Conservation (phyloP, 2,113 vertebrate species). For the Riparia riparia region DNA sequence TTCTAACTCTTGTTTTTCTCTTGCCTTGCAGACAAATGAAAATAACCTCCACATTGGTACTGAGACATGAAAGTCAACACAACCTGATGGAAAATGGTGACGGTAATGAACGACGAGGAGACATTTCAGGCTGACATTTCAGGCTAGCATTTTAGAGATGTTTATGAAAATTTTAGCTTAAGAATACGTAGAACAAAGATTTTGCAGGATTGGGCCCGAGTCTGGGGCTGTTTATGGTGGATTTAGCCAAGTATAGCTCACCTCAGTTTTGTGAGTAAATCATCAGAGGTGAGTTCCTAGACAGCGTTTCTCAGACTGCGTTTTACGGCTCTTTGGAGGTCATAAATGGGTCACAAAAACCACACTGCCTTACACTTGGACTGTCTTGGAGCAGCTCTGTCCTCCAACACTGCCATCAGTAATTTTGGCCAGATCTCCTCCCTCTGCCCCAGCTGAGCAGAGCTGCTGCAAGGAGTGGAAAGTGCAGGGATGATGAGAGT, state of each 20-base stretch:
- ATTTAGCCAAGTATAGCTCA: neutral
- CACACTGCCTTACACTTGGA: neutral
- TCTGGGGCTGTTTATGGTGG: neutral
- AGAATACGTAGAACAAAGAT: neutral
- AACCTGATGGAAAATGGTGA: neutral
- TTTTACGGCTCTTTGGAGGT: neutral
- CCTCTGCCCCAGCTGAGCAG: neutral
- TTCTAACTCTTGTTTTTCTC: neutral
- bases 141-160: neutral
- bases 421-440: neutral
- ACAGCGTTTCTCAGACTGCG: neutral
- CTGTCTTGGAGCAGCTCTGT: neutral
- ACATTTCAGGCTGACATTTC: constrained; percentile 43
- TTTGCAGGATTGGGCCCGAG: neutral
- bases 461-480: neutral
- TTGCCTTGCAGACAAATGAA: neutral
- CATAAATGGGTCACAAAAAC: neutral
- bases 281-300: rapidly evolving
- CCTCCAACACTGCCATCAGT: neutral
- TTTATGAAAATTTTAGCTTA: neutral
- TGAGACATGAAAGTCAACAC: neutral
- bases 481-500: neutral
- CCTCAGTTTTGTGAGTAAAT: neutral
- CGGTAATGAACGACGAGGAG: neutral
- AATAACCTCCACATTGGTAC: neutral